Base-by-base conservation (phyloP, 2,888 invertebrate species). In the Brenthis ino region DNA sequence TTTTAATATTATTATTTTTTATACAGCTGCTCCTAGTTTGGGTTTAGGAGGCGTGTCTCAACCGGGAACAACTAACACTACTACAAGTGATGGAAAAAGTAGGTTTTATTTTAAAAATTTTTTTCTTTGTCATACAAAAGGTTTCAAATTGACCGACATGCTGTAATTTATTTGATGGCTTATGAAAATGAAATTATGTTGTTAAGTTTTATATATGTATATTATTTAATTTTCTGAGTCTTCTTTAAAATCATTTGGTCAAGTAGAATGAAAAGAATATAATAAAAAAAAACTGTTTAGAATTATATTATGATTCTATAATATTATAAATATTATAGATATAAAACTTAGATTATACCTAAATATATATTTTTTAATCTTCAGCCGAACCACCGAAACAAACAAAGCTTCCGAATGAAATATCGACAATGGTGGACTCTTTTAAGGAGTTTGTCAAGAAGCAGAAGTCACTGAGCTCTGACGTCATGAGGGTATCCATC, bases 391-490 rank as follows among this genome's bases (percentile, higher is more conserved):
- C 90, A 0, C 91, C 92, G 0, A 91, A 91, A 70, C 88, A 91
- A 65, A 85, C 82, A 0, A 90, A 94, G 57, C 87, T 98, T 68
- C 97, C 97, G 0, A 96, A 96, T 77, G 96, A 97, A 87, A 95
- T 98, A 64, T 91, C 94, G 33, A 95, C 95, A 74, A 95, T 96
- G 0, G 96, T 98, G 37, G 97, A 97, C 69, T 91, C 94, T 2
- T 96, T 98, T 80, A 97, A 97, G 91, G 95, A 95, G 68, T 96
- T 96, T 84, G 96, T 98, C 0, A 98, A 98, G 88, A 96, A 96
- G 69, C 97, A 98, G 83, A 98, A 98, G 85, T 93, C 94, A 0
- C 92, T 96, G 50, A 95, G 96, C 71, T 97, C 97, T 0, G 97
- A 97, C 79, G 96, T 98, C 57, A 96, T 97, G 78, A 91, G 96